phyloP scores from a whole-genome alignment of 2,888 invertebrate species.

The Agrotis segetum region DNA sequence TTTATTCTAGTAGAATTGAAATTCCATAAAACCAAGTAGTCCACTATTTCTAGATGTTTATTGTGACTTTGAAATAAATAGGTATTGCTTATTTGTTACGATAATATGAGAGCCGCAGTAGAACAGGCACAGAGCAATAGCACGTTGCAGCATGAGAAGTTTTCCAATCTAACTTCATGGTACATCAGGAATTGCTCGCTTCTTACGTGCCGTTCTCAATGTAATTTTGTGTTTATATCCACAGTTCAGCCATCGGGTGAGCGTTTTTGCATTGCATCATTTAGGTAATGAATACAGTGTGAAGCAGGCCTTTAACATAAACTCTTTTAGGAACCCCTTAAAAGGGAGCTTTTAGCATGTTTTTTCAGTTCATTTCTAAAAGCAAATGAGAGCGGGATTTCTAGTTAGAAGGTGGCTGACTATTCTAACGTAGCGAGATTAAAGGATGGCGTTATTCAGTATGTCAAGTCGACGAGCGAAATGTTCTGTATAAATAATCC shows the following conservation, averaged over 20 bases:
- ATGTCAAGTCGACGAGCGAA: conserved; percentile 79
- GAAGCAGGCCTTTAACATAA: conserved; percentile 63
- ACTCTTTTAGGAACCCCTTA: conserved; percentile 62
- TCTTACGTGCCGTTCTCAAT: conserved; percentile 77
- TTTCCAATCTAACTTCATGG: conserved; percentile 87
- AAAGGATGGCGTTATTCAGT: conserved; percentile 81
- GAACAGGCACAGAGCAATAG: conserved; percentile 76
- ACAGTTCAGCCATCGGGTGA: conserved; percentile 52
- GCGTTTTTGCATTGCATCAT: conserved; percentile 58
- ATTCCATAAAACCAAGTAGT: neutral
- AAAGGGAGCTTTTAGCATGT: conserved; percentile 60
- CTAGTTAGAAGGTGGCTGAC: conserved; percentile 69
- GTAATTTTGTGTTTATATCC: conserved; percentile 73
- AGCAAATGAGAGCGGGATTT: conserved; percentile 54
- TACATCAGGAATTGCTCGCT: conserved; percentile 81
- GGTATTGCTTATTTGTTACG: conserved; percentile 60
- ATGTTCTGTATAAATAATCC: conserved; percentile 88
- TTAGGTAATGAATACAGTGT: conserved; percentile 65
- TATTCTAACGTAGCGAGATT: conserved; percentile 74
- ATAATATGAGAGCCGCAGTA: conserved; percentile 73
- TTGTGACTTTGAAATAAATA: conserved; percentile 52
- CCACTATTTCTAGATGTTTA: conserved; percentile 6
- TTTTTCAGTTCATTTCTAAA: conserved; percentile 59
- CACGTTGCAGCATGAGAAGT: conserved; percentile 81
- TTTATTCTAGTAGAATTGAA: neutral